phyloP scores from a whole-genome alignment of 2,888 invertebrate genomes.

The Drosophila mimetica region DNA sequence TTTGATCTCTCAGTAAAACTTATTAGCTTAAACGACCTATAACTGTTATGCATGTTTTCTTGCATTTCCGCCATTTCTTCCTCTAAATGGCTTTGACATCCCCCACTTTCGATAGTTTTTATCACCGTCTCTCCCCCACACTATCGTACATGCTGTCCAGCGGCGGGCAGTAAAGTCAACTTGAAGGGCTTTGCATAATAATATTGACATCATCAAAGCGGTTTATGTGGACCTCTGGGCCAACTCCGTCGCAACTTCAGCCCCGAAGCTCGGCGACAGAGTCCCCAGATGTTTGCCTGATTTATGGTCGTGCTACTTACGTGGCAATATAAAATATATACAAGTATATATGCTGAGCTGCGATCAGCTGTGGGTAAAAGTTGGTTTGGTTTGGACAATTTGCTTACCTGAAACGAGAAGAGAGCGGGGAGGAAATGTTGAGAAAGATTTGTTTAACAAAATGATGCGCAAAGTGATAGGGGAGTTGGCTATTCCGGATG shows the following conservation, averaged over 20 bases:
- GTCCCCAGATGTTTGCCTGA: constrained; percentile 57
- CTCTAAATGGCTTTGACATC: neutral
- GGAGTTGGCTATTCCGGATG: constrained; percentile 26
- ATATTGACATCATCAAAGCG: constrained; percentile 64
- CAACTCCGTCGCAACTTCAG: neutral
- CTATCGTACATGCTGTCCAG: constrained; percentile 16
- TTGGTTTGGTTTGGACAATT: constrained; percentile 50
- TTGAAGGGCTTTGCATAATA: constrained; percentile 57
- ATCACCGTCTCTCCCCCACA: constrained; percentile 2
- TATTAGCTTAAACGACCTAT: neutral
- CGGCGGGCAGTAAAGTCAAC: constrained; percentile 9
- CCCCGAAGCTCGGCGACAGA: neutral
- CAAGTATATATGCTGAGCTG: constrained; percentile 3
- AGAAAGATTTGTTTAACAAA: constrained; percentile 33
- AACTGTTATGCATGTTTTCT: neutral
- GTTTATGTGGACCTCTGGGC: constrained; percentile 9
- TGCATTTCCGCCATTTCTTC: neutral
- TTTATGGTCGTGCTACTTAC: constrained; percentile 74
- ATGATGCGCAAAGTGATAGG: constrained; percentile 36
- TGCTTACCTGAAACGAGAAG: constrained; percentile 66
- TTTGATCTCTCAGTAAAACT: neutral
- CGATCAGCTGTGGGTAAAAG: constrained; percentile 60
- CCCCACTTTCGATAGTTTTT: constrained; percentile 29
- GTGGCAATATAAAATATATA: constrained; percentile 54
- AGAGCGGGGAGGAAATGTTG: constrained; percentile 8